Percentiles rank a stretch among this genome's conserved stretches.
These are phyloP conservation scores for Candoia aspera DNA, from an alignment of 2,113 vertebrate species.

Conservation along the genomic window DNA sequence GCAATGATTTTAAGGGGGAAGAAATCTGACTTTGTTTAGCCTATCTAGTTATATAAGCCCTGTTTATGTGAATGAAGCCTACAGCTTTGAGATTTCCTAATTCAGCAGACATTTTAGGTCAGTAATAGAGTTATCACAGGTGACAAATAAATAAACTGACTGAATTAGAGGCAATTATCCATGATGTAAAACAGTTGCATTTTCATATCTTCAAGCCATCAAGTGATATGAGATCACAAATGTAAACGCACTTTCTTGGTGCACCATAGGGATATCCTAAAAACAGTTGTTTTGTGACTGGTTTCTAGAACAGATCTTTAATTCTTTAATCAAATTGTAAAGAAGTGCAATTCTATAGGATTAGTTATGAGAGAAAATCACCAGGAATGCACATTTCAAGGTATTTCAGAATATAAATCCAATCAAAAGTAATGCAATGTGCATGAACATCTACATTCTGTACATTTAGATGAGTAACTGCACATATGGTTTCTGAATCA, in stretches of 20 bases:
- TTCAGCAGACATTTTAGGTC: background rate
- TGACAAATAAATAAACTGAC: background rate
- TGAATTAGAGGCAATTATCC: background rate
- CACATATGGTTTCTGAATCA: background rate
- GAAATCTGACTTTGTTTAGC: background rate
- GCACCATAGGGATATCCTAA: background rate
- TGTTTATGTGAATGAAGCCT: background rate
- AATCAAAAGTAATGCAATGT: background rate
- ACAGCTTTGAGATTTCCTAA: background rate
- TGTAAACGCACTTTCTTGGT: background rate
- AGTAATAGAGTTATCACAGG: background rate
- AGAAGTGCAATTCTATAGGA: background rate
- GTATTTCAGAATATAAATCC: background rate
- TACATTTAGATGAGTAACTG: background rate
- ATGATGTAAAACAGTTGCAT: background rate
- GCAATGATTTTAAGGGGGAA: background rate
- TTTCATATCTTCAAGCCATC: background rate
- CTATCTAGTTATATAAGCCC: background rate
- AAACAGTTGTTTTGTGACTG: constrained; percentile 59
- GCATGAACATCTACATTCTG: background rate
- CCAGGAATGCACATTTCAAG: background rate
- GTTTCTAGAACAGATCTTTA: constrained; percentile 55
- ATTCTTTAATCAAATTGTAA: background rate
- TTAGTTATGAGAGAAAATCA: background rate
- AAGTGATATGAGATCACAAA: background rate